Conservation (phyloP, 1,140 invertebrate species). For the Trichoplusia ni region DNA sequence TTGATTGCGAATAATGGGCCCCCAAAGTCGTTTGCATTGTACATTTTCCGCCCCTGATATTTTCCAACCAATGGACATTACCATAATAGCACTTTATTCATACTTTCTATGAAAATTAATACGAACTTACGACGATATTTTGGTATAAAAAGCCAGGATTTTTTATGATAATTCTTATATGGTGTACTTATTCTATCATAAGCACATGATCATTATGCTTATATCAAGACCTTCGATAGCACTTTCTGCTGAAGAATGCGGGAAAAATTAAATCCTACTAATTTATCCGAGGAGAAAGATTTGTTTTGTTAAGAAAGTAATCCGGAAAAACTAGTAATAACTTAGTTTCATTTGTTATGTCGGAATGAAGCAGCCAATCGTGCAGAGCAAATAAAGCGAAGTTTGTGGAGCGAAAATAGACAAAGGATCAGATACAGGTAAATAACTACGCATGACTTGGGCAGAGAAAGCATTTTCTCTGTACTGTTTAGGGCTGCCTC, state of each 20-base stretch:
- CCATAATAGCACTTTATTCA: conserved; percentile 26
- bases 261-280: conserved; percentile 22
- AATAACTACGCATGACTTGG: conserved; percentile 70
- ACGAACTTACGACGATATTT: conserved; percentile 17
- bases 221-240: not conserved
- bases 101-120: conserved; percentile 29
- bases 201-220: not conserved
- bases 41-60: conserved; percentile 17
- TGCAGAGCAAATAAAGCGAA: conserved; percentile 69
- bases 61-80: conserved; percentile 24
- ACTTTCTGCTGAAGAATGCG: not conserved
- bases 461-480: conserved; percentile 63
- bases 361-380: conserved; percentile 68
- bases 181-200: not conserved
- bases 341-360: conserved; percentile 70
- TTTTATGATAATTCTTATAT: too few species aligned
- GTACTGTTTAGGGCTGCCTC: conserved; percentile 56
- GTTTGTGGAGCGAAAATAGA: conserved; percentile 75
- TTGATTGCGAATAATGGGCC: conserved; percentile 19
- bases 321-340: conserved; percentile 67
- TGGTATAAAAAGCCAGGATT: not conserved
- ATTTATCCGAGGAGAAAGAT: conserved; percentile 26
- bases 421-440: conserved; percentile 77
- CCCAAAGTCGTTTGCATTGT: conserved; percentile 18
- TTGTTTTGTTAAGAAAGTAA: conserved; percentile 60